Percentiles rank a stretch among this genome's conserved stretches.
Conservation (phyloP, 2,888 invertebrate genomes). For the Eristalinus aeneus region DNA sequence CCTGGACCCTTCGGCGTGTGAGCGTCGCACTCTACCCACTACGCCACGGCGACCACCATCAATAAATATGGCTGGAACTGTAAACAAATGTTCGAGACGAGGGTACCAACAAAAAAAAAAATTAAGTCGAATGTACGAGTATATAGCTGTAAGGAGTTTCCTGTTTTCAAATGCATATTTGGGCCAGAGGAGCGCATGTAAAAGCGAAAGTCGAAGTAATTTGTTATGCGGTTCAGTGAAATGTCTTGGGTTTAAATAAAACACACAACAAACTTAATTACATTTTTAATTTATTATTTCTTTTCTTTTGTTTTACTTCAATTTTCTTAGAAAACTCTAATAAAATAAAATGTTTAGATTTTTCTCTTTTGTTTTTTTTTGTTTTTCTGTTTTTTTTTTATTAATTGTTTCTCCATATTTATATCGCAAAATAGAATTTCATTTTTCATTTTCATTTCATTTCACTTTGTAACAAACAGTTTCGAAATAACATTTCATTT, state of each 20-base stretch:
- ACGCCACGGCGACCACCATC: too few species aligned
- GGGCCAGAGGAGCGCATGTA: too few species aligned
- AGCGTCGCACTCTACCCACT: too few species aligned
- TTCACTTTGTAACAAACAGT: slow-evolving; percentile 61
- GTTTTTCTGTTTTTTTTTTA: slow-evolving; percentile 34
- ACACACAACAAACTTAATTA: slow-evolving; percentile 1
- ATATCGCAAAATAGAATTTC: slow-evolving; percentile 65
- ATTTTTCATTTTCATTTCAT: slow-evolving; percentile 23
- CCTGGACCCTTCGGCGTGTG: too few species aligned
- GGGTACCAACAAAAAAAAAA: too few species aligned
- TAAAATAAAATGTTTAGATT: slow-evolving; percentile 68
- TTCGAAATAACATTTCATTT: slow-evolving; percentile 55
- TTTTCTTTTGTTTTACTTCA: slow-evolving; percentile 41
- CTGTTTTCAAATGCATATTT: too few species aligned
- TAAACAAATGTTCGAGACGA: too few species aligned
- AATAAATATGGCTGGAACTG: too few species aligned
- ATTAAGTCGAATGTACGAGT: too few species aligned
- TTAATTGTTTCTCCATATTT: slow-evolving; percentile 39
- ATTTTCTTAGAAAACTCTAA: slow-evolving; percentile 72
- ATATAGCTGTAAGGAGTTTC: too few species aligned
- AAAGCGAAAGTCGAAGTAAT: too few species aligned
- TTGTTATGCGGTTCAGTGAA: too few species aligned
- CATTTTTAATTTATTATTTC: slow-evolving; percentile 51
- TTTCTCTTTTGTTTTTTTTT: slow-evolving; percentile 36
- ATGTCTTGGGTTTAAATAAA: background rate